A percentile compares a stretch with the other conserved stretches of the same genome.
Evolutionary conservation across 2,113 vertebrate species (phyloP).

Genomic region (Crocuta crocuta): DNA sequence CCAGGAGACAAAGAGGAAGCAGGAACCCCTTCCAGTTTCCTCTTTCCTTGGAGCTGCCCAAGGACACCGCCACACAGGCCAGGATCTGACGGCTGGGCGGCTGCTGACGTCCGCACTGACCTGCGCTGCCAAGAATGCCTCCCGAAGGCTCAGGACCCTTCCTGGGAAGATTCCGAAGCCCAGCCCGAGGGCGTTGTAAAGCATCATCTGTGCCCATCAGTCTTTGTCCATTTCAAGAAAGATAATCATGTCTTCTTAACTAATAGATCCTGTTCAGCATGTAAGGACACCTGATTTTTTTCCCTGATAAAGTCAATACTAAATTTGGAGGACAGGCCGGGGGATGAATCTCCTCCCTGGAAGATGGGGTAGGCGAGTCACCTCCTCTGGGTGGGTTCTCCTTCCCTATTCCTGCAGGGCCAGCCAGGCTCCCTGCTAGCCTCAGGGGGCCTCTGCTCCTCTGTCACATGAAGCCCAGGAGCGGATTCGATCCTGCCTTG

Average conservation of each 20-base stretch:
- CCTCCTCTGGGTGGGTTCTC: not conserved
- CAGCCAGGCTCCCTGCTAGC: not conserved
- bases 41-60: not conserved
- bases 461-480: not conserved
- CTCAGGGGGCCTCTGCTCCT: not conserved
- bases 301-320: not conserved
- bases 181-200: not conserved
- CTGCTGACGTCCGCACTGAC: not conserved
- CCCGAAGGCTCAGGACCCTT: not conserved
- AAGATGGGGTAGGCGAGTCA: not conserved
- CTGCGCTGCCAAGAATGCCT: not conserved
- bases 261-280: not conserved
- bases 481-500: not conserved
- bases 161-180: not conserved
- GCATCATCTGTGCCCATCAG: not conserved
- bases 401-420: not conserved
- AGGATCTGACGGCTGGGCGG: fast-evolving
- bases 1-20: not conserved
- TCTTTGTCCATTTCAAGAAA: not conserved
- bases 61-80: fast-evolving
- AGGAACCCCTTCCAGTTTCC: not conserved
- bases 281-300: not conserved
- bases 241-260: not conserved
- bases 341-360: not conserved
- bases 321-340: not conserved